Evolutionary conservation across 2,113 vertebrate genomes (phyloP).

Genomic region (Cnemophilus loriae): DNA sequence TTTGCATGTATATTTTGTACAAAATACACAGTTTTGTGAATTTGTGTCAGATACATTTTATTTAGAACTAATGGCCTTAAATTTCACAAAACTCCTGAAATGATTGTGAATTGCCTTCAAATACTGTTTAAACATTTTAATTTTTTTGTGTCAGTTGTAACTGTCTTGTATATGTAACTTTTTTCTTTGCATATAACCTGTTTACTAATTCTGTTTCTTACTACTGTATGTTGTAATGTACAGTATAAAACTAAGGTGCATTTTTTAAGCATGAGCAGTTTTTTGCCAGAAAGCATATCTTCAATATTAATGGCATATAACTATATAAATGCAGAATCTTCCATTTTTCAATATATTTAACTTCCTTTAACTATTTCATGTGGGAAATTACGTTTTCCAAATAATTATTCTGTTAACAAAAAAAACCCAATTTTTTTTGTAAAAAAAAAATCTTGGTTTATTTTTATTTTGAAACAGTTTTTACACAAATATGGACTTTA

Average conservation of each 20-base stretch:
- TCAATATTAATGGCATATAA: constrained; percentile 55
- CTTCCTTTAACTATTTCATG: constrained; percentile 51
- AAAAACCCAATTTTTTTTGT: neutral
- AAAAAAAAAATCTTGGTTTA: constrained; percentile 13
- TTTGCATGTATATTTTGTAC: constrained; percentile 97
- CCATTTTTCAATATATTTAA: constrained; percentile 74
- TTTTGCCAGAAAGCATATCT: constrained; percentile 67
- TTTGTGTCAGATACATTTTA: constrained; percentile 77
- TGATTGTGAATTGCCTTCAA: constrained; percentile 90
- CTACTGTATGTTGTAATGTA: constrained; percentile 81
- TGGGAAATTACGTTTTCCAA: constrained; percentile 17
- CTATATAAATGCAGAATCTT: constrained; percentile 67
- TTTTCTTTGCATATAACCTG: constrained; percentile 78
- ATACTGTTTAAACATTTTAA: constrained; percentile 71
- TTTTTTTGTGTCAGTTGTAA: constrained; percentile 83
- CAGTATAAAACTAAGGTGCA: constrained; percentile 75
- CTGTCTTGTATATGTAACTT: constrained; percentile 81
- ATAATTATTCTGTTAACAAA: constrained; percentile 15
- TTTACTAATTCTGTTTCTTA: constrained; percentile 75
- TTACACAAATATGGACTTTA: constrained; percentile 45
- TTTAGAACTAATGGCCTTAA: constrained; percentile 98
- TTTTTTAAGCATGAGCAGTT: constrained; percentile 86
- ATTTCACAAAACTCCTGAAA: constrained; percentile 89
- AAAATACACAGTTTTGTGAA: constrained; percentile 85
- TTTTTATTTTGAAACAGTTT: constrained; percentile 50